Evolutionary conservation across 1,140 invertebrate species (phyloP).

Genomic region (Myzus persicae): DNA sequence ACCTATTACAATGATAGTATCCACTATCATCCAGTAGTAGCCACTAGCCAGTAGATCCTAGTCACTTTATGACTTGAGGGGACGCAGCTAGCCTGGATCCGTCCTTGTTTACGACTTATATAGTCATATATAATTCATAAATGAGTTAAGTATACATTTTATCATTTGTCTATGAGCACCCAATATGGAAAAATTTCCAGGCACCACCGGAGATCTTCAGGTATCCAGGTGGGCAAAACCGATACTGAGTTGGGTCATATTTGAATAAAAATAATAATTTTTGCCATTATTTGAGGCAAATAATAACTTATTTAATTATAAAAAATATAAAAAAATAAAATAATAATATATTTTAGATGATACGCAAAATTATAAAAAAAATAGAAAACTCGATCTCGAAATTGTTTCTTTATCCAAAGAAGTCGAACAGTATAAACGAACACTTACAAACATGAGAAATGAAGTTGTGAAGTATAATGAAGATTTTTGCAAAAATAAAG

Average conservation of each 20-base stretch:
- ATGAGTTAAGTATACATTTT: not conserved
- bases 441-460: not conserved
- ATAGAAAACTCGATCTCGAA: constrained; percentile 5
- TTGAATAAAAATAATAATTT: not conserved
- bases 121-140: not conserved
- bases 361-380: not conserved
- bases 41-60: too few species aligned
- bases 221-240: not conserved
- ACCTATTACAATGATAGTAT: too few species aligned
- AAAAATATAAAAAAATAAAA: not conserved
- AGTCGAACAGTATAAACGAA: not conserved
- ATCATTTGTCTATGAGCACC: not conserved
- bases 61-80: too few species aligned
- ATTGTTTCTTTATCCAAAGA: not conserved
- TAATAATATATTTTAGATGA: constrained; percentile 15
- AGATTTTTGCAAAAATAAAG: not conserved
- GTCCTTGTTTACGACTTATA: too few species aligned
- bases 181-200: not conserved
- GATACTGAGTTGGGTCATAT: not conserved
- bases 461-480: not conserved
- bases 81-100: too few species aligned
- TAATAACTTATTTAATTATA: not conserved
- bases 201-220: not conserved
- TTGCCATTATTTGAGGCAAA: not conserved
- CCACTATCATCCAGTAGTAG: too few species aligned